Base-by-base conservation (phyloP, 2,113 vertebrate genomes). In the Baryphthengus martii region DNA sequence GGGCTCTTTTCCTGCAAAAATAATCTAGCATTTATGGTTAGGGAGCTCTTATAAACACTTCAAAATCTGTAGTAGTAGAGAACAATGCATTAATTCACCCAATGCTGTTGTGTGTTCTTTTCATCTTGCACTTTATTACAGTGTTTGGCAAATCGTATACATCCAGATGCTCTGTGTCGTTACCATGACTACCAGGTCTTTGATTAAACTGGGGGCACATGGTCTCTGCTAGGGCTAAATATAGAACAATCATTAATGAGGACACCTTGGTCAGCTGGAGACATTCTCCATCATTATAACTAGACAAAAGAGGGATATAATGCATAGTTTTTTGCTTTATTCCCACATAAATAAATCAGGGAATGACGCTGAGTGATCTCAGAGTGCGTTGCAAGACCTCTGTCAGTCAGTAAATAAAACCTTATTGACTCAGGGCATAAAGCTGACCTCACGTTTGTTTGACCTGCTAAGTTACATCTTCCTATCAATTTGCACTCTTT, bases 191-290 rank as follows among this genome's bases (percentile, higher is more conserved):
- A 96, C 95, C 75, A 77, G 68, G 90, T 76, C 87, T 95, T 88
- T 96, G 95, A 97, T 94, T 97, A 88, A 95, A 89, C 77, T 29
- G 37, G 90, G 96, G 88, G 80, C 94, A 89, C 78, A 85, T 6
- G 44, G 84, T 90, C 73, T 68, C 87, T 78, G 77, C 70, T 59
- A 88, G 31, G 77, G 82, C 86, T 96, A 96, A 96, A 95, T 86
- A 92, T 74, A 96, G 92, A 94, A 71, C 70, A 85, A 65, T 13
- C 94, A 55, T 74, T 96, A 97, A 88, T 58, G 65, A 96, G 97
- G 93, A 80, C 91, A 86, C 86, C 71, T 89, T 83, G 91, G 95
- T 95, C 95, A 94, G 40, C 71, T 61, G 40, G 93, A 94, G 89
- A 77, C 70, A 7, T 37, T 53, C 77, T 61, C 81, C 71, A 52